These are phyloP conservation scores for Pandemis corylana DNA, from an alignment of 2,888 invertebrate species.

Conservation along the genomic window DNA sequence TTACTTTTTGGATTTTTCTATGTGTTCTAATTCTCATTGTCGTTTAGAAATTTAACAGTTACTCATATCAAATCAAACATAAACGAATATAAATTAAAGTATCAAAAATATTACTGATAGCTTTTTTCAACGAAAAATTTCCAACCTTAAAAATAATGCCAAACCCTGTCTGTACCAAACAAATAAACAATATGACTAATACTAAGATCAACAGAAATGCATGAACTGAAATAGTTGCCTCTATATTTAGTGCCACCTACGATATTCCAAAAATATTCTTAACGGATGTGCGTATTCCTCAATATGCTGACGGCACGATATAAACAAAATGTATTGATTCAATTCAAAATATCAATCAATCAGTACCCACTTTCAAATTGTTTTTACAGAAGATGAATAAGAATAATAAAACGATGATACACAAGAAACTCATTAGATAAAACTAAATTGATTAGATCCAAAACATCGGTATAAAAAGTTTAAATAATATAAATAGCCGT, in stretches of 20 bases:
- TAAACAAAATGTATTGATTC: slow-evolving; percentile 34
- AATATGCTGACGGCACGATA: slow-evolving; percentile 29
- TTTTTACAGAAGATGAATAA: slow-evolving; percentile 1
- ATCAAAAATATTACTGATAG: no score
- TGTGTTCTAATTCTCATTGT: no score
- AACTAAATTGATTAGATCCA: no score
- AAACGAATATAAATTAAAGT: no score
- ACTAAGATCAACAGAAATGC: slow-evolving; percentile 48
- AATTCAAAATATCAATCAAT: slow-evolving; percentile 19
- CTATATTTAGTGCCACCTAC: slow-evolving; percentile 63
- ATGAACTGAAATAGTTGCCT: slow-evolving; percentile 68
- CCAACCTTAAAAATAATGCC: neutral
- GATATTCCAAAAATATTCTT: slow-evolving; percentile 52
- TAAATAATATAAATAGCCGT: neutral
- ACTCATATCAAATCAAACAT: no score
- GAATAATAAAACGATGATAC: neutral
- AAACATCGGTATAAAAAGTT: neutral
- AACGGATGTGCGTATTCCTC: slow-evolving; percentile 35
- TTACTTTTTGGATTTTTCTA: no score
- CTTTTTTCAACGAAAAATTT: neutral
- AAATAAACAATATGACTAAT: slow-evolving; percentile 29
- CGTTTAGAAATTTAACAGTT: no score
- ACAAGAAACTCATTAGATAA: no score
- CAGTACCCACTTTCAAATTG: neutral
- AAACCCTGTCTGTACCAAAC: neutral